Base-by-base conservation (phyloP, 2,888 invertebrate genomes). In the Spodoptera littoralis region DNA sequence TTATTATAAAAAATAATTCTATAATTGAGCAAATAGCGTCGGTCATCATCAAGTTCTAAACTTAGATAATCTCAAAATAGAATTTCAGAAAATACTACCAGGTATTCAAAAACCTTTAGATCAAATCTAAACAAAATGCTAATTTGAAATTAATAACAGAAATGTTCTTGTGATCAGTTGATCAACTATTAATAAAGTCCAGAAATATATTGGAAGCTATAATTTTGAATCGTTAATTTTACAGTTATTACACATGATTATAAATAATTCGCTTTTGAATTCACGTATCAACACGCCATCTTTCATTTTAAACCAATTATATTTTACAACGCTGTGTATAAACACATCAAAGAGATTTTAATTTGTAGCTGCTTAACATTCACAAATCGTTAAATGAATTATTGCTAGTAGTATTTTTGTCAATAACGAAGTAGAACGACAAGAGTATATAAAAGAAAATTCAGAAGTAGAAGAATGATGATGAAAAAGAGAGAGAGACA, bases 231-330 rank as follows among this genome's bases (percentile, higher is more conserved):
- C 8, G 41, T 66, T 66, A 50, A 60, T 22, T 18, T 47, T 36
- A 65, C 41, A 36, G 30, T 24, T 42, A 55, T 58, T 67, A 54
- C 56, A 45, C 47, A 54, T 60, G 54, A 9, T 36, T 9, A 36
- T 36, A 36, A 36, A 36, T 36, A 61, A 62, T 48, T 62, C 9
- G 48, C 13, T 1, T 52, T 62, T 54, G 9, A n/a, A 27, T 45
- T 55, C 44, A 44, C 22, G 36, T 43, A 56, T 50, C 36, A 55
- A 11, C 24, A 55, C 22, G 48, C 11, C 12, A 61, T 42, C 52
- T 66, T 66, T 70, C 49, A 71, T 72, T 46, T 72, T 18, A 5
- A 12, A 56, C 72, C 53, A 61, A 56, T 53, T 44, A 53, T 49
- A 43, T 47, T 58, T 70, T 56, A 71, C 52, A 18, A 50, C 56